Evolutionary conservation across 1,140 invertebrate species (phyloP).

Genomic region (Macrocentrus cingulum): DNA sequence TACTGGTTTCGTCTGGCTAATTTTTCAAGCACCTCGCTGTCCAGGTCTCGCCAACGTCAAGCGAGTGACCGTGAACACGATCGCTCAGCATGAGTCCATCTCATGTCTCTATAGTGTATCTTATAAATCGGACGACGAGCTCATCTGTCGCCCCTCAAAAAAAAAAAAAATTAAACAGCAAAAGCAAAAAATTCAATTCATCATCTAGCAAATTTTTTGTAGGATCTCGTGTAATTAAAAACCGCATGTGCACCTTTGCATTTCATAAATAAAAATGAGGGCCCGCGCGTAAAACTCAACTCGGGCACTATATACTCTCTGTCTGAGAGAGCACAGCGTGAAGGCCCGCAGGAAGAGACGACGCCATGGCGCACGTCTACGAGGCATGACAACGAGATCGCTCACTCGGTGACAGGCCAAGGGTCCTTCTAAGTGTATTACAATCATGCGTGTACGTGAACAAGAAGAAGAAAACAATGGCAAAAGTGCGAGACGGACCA

Average conservation of each 20-base stretch:
- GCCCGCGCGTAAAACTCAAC: background rate
- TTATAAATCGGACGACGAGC: too few species aligned
- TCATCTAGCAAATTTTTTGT: too few species aligned
- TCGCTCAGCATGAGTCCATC: background rate
- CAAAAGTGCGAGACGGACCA: conserved; percentile 53
- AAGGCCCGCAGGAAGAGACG: background rate
- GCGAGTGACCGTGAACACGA: background rate
- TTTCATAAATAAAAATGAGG: conserved; percentile 11
- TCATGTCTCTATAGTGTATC: background rate
- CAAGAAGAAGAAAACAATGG: conserved; percentile 14
- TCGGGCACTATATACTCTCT: background rate
- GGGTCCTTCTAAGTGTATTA: background rate
- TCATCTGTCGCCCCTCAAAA: too few species aligned
- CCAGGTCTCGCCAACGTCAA: background rate
- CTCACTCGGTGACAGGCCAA: conserved; percentile 49
- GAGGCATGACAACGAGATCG: conserved; percentile 51
- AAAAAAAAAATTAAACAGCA: too few species aligned
- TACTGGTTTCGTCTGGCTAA: too few species aligned
- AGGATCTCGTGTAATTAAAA: too few species aligned
- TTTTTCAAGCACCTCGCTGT: too few species aligned
- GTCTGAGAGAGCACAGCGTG: conserved; percentile 17
- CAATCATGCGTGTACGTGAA: conserved; percentile 2
- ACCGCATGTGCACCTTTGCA: too few species aligned
- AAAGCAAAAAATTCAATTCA: too few species aligned
- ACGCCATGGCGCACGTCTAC: conserved; percentile 36